Base-by-base conservation (phyloP, 2,797 vertebrate species). In the Paguma larvata region DNA sequence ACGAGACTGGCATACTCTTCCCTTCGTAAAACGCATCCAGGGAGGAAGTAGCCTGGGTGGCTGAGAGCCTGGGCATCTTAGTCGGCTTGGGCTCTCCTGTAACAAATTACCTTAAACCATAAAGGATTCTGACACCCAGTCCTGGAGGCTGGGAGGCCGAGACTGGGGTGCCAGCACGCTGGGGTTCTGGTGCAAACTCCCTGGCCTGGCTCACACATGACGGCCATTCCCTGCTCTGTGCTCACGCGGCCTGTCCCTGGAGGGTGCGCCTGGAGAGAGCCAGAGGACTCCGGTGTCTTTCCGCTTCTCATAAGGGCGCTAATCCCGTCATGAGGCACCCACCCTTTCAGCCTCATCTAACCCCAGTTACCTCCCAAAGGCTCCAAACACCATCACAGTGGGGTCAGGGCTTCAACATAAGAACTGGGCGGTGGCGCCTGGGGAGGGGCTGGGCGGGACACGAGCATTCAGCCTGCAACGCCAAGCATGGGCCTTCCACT, bases 191-290 rank as follows among this genome's bases (percentile, higher is more conserved):
- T 1, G 8, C 15, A 32, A 51, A 8, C 73, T 18, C 15, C 30
- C 38, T 10, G 14, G 14, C 48, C 72, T 56, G 83, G 30, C 27
- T 4, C 13, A 25, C 11, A 30, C 56, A 53, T 56, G 56, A 56
- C 23, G 56, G 56, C 0, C 0, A 5, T 44, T 19, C 63, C 27
- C 16, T 15, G 2, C 46, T 16, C 48, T 19, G 38, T 15, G 30
- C 1, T 46, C 44, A 3, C 1, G 1, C 0, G 7, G 51, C 18
- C 79, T 38, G 13, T 51, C 16, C 53, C 67, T 21, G 0, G 27
- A 3, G 11, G 0, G 1, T 7, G 5, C 2, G 6, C 32, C 3
- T 7, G 30, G 38, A n/a, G 12, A 67, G 44, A 65, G 56, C 8
- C 6, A 56, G 32, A 25, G 51, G 18, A 2, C 25, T 23, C 16